Percentiles rank a stretch among this genome's conserved stretches.
phyloP scores from a whole-genome alignment of 2,113 vertebrate genomes.

The Cyprinodon variegatus region DNA sequence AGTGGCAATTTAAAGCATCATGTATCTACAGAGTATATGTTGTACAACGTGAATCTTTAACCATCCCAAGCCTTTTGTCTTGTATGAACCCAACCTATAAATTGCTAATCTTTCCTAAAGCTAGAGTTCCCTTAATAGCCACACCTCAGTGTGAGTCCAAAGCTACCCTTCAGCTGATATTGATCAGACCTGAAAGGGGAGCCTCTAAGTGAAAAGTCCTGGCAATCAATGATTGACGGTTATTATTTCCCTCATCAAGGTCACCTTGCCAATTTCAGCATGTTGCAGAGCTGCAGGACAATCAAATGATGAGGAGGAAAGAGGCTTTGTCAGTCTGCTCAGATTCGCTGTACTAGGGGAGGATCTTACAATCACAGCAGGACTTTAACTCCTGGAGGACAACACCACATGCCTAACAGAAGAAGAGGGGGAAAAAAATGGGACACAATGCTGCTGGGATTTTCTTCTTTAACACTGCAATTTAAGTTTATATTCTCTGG shows the following conservation, averaged over 20 bases:
- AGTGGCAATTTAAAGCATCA: background rate
- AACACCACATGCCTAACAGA: conserved; percentile 26
- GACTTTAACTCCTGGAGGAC: conserved; percentile 35
- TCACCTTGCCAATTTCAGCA: conserved; percentile 66
- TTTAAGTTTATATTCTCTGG: conserved; percentile 10
- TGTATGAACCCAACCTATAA: conserved; percentile 29
- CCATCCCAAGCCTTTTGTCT: background rate
- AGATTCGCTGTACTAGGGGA: conserved; percentile 38
- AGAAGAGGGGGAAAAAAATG: conserved; percentile 29
- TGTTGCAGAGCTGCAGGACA: conserved; percentile 51
- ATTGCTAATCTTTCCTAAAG: conserved; percentile 31
- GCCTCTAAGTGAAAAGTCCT: conserved; percentile 67
- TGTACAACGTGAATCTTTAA: background rate
- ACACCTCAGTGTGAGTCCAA: conserved; percentile 37
- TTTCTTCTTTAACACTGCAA: background rate
- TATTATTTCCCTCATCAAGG: conserved; percentile 65
- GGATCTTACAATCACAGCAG: conserved; percentile 41
- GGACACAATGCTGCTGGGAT: conserved; percentile 23
- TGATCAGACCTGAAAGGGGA: conserved; percentile 74
- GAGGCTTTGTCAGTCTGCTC: conserved; percentile 41
- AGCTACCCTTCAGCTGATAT: conserved; percentile 67
- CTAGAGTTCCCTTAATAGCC: conserved; percentile 34
- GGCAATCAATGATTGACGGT: conserved; percentile 75
- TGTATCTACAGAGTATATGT: background rate
- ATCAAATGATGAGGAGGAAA: conserved; percentile 38